A percentile compares a stretch with the other conserved stretches of the same genome.
phyloP scores from a whole-genome alignment of 2,888 invertebrate species.

The Limulus polyphemus region DNA sequence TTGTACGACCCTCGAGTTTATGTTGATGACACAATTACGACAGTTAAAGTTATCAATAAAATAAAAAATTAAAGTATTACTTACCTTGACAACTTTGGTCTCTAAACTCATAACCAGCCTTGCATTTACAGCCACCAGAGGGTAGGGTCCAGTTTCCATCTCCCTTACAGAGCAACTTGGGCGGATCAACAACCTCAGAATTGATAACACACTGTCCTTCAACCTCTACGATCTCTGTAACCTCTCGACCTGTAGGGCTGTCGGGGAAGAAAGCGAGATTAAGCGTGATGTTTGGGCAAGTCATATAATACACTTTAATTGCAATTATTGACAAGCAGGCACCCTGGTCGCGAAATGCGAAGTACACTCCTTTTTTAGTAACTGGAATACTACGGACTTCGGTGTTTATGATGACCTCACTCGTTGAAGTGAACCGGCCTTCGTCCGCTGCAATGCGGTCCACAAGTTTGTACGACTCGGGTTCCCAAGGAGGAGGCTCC shows the following conservation, averaged over 20 bases:
- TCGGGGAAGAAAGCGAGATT: slow-evolving; percentile 88
- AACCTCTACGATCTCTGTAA: slow-evolving; percentile 79
- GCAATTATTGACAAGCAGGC: slow-evolving; percentile 93
- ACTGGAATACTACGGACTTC: slow-evolving; percentile 87
- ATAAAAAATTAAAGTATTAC: slow-evolving; percentile 24
- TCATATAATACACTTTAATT: slow-evolving; percentile 87
- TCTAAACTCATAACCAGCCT: slow-evolving; percentile 78
- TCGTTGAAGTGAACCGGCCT: slow-evolving; percentile 69
- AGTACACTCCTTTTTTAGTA: slow-evolving; percentile 88
- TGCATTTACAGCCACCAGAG: slow-evolving; percentile 84
- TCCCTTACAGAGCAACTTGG: slow-evolving; percentile 57
- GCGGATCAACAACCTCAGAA: slow-evolving; percentile 51
- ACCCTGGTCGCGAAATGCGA: slow-evolving; percentile 90
- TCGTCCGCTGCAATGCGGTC: slow-evolving; percentile 91
- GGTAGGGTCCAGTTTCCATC: slow-evolving; percentile 93
- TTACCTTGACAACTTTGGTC: slow-evolving; percentile 70
- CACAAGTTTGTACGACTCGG: slow-evolving; percentile 82
- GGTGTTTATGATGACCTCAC: slow-evolving; percentile 60
- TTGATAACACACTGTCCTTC: slow-evolving; percentile 84
- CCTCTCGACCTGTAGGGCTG: slow-evolving; percentile 82
- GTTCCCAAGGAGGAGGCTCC: slow-evolving; percentile 88
- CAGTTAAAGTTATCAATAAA: not conserved
- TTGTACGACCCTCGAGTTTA: too few relatives aligned
- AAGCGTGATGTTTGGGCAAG: slow-evolving; percentile 82
- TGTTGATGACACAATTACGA: too few relatives aligned